These are phyloP conservation scores for Phoebastria nigripes DNA, from an alignment of 2,797 vertebrate genomes.

Conservation along the genomic window DNA sequence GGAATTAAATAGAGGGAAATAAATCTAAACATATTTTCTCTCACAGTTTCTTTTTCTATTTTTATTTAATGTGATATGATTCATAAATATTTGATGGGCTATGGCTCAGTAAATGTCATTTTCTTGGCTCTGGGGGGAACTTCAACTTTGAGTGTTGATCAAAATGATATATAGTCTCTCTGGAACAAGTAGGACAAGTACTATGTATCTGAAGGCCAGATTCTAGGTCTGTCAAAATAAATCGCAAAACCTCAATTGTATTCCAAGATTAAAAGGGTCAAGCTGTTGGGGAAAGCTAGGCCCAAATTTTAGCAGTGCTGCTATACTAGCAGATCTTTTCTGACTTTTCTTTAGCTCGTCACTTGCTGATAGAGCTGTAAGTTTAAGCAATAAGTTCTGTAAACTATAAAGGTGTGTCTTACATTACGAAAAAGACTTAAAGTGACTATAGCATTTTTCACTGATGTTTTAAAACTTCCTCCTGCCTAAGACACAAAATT, in stretches of 20 bases:
- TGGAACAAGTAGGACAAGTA: background rate
- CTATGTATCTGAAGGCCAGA: background rate
- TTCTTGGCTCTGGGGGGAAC: background rate
- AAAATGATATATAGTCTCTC: background rate
- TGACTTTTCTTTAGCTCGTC: background rate
- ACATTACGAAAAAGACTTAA: background rate
- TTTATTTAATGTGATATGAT: slow-evolving; percentile 9
- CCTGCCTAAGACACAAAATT: background rate
- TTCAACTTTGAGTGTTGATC: background rate
- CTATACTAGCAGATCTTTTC: background rate
- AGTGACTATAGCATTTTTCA: background rate
- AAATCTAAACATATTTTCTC: background rate
- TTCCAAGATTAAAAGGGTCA: background rate
- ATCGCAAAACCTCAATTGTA: background rate
- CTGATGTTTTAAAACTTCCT: background rate
- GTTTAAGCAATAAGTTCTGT: background rate
- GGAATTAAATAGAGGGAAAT: background rate
- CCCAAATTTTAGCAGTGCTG: background rate
- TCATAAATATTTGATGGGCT: background rate
- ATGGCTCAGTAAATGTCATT: background rate
- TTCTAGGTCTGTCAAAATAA: slow-evolving; percentile 9
- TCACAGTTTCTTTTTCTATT: background rate
- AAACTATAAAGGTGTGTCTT: background rate
- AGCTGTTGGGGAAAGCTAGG: background rate
- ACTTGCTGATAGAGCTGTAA: background rate